These are phyloP conservation scores for Perdita meconis DNA, from an alignment of 2,888 invertebrate species.

Conservation along the genomic window DNA sequence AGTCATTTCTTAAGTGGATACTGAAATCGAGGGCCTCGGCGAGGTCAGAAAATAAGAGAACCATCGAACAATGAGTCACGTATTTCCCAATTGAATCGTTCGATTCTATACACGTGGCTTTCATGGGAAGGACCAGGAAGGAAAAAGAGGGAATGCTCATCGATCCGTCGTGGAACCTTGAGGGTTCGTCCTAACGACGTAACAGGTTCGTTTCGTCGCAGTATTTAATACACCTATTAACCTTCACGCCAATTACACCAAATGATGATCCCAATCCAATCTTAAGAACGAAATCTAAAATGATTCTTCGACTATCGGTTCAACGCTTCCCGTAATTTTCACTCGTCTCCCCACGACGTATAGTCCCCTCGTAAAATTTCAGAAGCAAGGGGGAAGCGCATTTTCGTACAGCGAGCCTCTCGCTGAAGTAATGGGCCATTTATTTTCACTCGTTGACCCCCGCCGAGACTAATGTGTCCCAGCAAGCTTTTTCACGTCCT, in stretches of 20 bases:
- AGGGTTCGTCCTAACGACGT: conserved; percentile 39
- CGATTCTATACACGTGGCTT: conserved; percentile 8
- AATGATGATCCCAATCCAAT: no score
- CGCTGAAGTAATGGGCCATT: conserved; percentile 75
- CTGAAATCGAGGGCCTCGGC: background rate
- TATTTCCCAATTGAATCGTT: conserved; percentile 28
- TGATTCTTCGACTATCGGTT: background rate
- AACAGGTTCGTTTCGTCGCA: conserved; percentile 67
- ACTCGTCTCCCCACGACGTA: conserved; percentile 51
- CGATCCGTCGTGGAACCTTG: conserved; percentile 19
- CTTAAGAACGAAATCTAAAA: background rate
- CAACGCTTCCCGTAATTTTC: background rate
- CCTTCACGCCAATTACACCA: no score
- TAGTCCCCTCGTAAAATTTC: conserved; percentile 67
- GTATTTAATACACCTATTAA: conserved; percentile 69
- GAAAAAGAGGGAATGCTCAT: conserved; percentile 13
- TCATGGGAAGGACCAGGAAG: background rate
- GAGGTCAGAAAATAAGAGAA: conserved; percentile 15
- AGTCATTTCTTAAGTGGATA: conserved; percentile 1
- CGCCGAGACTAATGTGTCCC: conserved; percentile 76
- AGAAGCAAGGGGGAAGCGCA: conserved; percentile 51
- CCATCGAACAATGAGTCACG: conserved; percentile 6
- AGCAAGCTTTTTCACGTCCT: conserved; percentile 72
- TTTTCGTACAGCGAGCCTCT: conserved; percentile 56
- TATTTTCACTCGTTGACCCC: conserved; percentile 78